Conservation (phyloP, 2,888 invertebrate species). For the Hyposoter dolosus region DNA sequence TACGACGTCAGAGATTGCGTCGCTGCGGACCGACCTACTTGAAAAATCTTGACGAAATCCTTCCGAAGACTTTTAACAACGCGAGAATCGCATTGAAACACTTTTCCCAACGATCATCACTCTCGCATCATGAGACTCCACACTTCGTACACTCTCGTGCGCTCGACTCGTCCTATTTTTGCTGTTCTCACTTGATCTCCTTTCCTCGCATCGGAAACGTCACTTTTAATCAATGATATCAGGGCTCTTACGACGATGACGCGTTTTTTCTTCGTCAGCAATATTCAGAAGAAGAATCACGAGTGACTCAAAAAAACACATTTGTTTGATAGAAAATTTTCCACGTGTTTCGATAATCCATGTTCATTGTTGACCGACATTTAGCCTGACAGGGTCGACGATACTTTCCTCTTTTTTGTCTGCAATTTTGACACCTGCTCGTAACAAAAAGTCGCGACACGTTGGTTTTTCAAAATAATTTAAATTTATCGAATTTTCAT, state of each 20-base stretch:
- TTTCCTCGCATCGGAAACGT: constrained; percentile 7
- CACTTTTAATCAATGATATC: constrained; percentile 29
- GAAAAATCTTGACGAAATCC: neutral
- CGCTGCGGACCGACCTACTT: neutral
- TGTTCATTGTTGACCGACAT: constrained; percentile 14
- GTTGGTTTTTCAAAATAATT: neutral
- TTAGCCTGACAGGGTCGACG: constrained; percentile 61
- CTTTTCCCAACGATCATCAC: neutral
- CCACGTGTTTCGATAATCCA: neutral
- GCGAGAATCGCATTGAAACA: neutral
- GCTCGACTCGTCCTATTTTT: constrained; percentile 26
- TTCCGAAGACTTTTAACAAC: neutral
- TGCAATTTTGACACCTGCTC: constrained; percentile 1
- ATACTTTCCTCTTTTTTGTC: neutral
- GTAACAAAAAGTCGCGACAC: neutral
- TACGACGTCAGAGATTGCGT: neutral
- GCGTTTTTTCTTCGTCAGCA: constrained; percentile 30
- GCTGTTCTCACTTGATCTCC: neutral
- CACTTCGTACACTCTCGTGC: neutral
- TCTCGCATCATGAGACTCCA: too few relatives aligned
- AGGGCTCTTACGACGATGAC: constrained; percentile 7
- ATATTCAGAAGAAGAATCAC: neutral
- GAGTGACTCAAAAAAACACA: neutral
- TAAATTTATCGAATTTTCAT: neutral
- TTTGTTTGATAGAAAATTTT: constrained; percentile 45